A percentile compares a stretch with the other conserved stretches of the same genome.
phyloP scores from a whole-genome alignment of 1,140 invertebrate species.

The Coptotermes formosanus region DNA sequence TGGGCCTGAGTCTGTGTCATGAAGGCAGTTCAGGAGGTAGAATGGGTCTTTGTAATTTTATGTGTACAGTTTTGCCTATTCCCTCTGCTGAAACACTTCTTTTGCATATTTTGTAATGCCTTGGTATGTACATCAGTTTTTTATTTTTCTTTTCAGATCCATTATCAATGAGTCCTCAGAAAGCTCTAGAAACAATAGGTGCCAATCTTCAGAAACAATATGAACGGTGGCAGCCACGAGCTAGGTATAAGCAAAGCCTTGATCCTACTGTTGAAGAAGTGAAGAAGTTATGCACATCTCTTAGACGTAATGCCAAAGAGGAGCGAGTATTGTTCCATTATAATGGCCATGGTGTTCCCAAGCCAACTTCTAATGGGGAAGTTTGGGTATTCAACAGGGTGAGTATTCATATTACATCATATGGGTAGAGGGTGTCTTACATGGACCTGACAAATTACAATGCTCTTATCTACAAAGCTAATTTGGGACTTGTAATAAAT shows the following conservation, averaged over 20 bases:
- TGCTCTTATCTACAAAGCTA: no score
- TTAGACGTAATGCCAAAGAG: slow-evolving; percentile 97
- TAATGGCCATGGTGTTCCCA: slow-evolving; percentile 98
- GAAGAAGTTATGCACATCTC: slow-evolving; percentile 92
- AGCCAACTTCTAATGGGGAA: slow-evolving; percentile 96
- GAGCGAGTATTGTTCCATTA: slow-evolving; percentile 99
- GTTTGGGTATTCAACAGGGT: slow-evolving; percentile 97
- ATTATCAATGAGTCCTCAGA: slow-evolving; percentile 81
- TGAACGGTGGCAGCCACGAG: slow-evolving; percentile 95
- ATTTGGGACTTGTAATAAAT: no score
- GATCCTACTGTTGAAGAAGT: slow-evolving; percentile 98
- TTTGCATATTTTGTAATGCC: no score
- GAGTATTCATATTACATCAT: background rate
- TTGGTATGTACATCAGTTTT: background rate
- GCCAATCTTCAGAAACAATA: slow-evolving; percentile 93
- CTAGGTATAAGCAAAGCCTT: slow-evolving; percentile 92
- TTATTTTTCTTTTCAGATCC: slow-evolving; percentile 60
- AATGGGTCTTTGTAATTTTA: no score
- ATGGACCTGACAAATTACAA: no score
- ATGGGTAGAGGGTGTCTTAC: no score
- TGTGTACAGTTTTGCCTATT: no score
- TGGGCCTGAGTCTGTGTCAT: no score
- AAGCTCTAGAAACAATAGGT: slow-evolving; percentile 92
- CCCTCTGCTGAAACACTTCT: no score
- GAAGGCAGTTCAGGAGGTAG: no score